These are phyloP conservation scores for Octonoba sinensis DNA, from an alignment of 2,888 invertebrate genomes.

Conservation along the genomic window DNA sequence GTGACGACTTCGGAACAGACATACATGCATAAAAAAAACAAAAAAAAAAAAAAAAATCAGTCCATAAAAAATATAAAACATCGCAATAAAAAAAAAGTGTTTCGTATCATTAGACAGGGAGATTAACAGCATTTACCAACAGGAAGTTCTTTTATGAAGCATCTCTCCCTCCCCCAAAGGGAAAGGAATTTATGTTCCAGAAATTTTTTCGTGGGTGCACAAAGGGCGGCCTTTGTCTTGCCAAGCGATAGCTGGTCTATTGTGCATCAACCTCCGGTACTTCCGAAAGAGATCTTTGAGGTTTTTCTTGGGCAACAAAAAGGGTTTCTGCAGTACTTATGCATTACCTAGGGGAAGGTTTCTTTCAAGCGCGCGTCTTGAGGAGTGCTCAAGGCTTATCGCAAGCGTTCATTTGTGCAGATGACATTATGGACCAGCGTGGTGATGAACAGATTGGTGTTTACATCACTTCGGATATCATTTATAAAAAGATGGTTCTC, in stretches of 20 bases:
- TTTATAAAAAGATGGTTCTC: no score
- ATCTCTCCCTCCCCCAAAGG: constrained; percentile 26
- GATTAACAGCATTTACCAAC: constrained; percentile 63
- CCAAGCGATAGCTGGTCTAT: constrained; percentile 26
- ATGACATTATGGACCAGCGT: neutral
- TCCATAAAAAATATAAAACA: constrained; percentile 25
- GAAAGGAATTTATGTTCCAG: constrained; percentile 44
- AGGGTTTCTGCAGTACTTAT: constrained; percentile 10
- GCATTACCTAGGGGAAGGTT: neutral
- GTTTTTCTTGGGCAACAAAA: constrained; percentile 22
- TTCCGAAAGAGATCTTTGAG: constrained; percentile 38
- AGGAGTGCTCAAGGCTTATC: constrained; percentile 5
- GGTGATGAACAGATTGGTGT: no score
- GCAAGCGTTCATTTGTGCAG: neutral
- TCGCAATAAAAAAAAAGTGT: constrained; percentile 31
- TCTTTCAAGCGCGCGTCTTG: constrained; percentile 1
- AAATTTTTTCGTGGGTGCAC: constrained; percentile 36
- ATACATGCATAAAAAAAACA: neutral
- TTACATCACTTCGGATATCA: no score
- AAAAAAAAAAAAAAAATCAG: constrained; percentile 4
- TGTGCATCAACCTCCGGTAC: constrained; percentile 35
- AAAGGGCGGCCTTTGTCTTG: constrained; percentile 52
- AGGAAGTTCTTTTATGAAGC: constrained; percentile 61
- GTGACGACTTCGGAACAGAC: constrained; percentile 33
- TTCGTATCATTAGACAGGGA: constrained; percentile 63